phyloP scores from a whole-genome alignment of 2,888 invertebrate species.

The Nematopogon swammerdamellus region DNA sequence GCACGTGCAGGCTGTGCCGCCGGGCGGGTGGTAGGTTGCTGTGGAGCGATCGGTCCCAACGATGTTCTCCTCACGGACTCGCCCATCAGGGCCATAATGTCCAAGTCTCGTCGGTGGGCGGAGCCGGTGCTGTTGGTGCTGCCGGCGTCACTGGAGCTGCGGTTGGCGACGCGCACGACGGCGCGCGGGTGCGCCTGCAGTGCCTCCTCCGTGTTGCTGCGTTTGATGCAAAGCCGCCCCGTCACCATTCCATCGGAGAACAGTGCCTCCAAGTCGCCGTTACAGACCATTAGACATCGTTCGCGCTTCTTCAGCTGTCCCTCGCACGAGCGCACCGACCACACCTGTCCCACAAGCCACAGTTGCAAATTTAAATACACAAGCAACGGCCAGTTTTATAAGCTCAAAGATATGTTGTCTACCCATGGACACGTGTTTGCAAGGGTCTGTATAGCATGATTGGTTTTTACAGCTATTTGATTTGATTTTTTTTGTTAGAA shows the following conservation, averaged over 20 bases:
- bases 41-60: background rate
- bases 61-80: background rate
- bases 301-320: constrained; percentile 41
- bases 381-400: too few relatives aligned
- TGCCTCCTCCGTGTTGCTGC: constrained; percentile 29
- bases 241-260: constrained; percentile 25
- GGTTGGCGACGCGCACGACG: constrained; percentile 41
- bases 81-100: background rate
- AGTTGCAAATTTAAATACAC: too few relatives aligned
- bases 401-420: too few relatives aligned
- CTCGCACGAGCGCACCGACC: constrained; percentile 44
- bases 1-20: background rate
- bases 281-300: constrained; percentile 31
- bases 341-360: constrained; percentile 24
- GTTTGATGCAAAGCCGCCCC: constrained; percentile 33
- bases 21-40: background rate
- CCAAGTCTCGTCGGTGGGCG: background rate
- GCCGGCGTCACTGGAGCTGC: constrained; percentile 17
- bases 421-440: too few relatives aligned
- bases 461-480: too few relatives aligned
- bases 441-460: too few relatives aligned
- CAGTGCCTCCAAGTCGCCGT: constrained; percentile 31
- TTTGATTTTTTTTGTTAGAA: too few relatives aligned
- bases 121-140: background rate
- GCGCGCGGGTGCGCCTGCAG: constrained; percentile 24